phyloP scores from a whole-genome alignment of 1,140 invertebrate species.

The Rhynchophorus ferrugineus region DNA sequence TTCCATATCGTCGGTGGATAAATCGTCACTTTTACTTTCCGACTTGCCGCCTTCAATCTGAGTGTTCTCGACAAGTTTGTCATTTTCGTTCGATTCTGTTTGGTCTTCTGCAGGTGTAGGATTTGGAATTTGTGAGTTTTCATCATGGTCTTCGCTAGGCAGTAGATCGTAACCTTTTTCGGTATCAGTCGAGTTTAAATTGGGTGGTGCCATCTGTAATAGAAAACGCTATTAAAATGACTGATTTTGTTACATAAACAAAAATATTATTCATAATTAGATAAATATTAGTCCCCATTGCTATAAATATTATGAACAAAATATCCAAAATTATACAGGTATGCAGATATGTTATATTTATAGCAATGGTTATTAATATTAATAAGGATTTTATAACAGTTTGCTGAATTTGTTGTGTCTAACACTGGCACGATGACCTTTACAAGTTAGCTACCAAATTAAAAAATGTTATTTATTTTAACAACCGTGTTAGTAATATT shows the following conservation, averaged over 20 bases:
- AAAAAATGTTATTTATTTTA: too few species aligned
- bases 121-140: neutral
- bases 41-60: neutral
- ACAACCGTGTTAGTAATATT: too few species aligned
- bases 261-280: neutral
- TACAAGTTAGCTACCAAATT: too few species aligned
- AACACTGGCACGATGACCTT: too few species aligned
- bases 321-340: too few species aligned
- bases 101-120: neutral
- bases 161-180: neutral
- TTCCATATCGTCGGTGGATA: slow-evolving; percentile 22
- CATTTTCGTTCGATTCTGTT: slow-evolving; percentile 1
- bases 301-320: too few species aligned
- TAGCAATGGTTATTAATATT: too few species aligned
- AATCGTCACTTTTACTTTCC: slow-evolving; percentile 2
- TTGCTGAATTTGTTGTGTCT: too few species aligned
- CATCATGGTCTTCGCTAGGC: neutral
- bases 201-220: neutral
- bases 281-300: neutral
- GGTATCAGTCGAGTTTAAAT: neutral
- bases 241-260: neutral
- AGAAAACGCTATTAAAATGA: neutral
- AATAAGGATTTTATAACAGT: too few species aligned
- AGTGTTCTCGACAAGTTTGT: slow-evolving; percentile 6
- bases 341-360: too few species aligned